A percentile compares a stretch with the other conserved stretches of the same genome.
phyloP scores from a whole-genome alignment of 2,888 invertebrate species.

The Drosophila atroscutellata region DNA sequence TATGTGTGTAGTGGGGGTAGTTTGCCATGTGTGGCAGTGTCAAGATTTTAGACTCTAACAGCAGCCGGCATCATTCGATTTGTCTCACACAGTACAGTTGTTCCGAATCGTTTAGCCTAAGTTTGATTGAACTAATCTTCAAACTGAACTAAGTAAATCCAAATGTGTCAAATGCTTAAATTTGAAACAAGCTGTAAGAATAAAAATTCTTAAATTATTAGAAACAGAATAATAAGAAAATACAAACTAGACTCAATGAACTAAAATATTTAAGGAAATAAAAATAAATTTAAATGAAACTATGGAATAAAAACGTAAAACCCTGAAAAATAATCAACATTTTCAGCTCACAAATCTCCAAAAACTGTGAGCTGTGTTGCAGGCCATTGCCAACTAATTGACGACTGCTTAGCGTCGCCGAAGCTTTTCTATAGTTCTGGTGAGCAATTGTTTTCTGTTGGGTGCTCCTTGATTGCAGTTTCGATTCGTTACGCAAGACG shows the following conservation, averaged over 20 bases:
- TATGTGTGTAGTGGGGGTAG: slow-evolving; percentile 12
- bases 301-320: background rate
- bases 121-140: slow-evolving; percentile 4
- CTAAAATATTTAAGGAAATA: background rate
- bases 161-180: background rate
- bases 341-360: slow-evolving; percentile 5
- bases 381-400: slow-evolving; percentile 52
- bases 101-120: background rate
- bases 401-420: background rate
- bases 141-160: background rate
- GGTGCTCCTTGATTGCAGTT: slow-evolving; percentile 63
- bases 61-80: slow-evolving; percentile 29
- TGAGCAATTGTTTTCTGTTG: slow-evolving; percentile 24
- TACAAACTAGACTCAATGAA: slow-evolving; percentile 7
- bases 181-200: background rate
- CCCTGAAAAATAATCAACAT: background rate
- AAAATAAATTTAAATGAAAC: background rate
- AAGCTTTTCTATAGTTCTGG: slow-evolving; percentile 6
- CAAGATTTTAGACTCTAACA: slow-evolving; percentile 56
- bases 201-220: no score
- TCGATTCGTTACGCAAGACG: slow-evolving; percentile 79
- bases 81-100: background rate
- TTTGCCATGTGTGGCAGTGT: slow-evolving; percentile 40
- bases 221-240: slow-evolving; percentile 32
- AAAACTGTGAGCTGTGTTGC: slow-evolving; percentile 62